A percentile compares a stretch with the other conserved stretches of the same genome.
phyloP scores from a whole-genome alignment of 2,888 invertebrate species.

The Agrilus biguttatus region DNA sequence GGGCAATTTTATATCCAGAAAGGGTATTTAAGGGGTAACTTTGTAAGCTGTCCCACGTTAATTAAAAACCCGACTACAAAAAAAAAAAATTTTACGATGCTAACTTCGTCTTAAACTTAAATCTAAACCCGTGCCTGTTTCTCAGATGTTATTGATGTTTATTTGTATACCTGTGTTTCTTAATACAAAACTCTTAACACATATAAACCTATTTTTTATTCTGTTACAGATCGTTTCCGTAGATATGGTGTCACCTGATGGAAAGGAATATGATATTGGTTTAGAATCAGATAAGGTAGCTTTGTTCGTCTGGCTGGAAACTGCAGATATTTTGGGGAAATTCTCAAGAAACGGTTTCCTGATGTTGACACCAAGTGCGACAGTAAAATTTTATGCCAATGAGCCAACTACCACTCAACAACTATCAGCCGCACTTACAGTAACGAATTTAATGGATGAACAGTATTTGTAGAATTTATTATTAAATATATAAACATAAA shows the following conservation, averaged over 20 bases:
- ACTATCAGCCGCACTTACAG: constrained; percentile 15
- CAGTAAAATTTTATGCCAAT: constrained; percentile 17
- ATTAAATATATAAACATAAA: too few species aligned
- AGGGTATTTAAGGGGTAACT: too few species aligned
- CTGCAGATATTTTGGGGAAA: constrained; percentile 37
- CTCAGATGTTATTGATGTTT: too few species aligned
- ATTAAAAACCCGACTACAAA: too few species aligned
- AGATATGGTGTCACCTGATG: constrained; percentile 10
- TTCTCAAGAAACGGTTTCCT: constrained; percentile 67
- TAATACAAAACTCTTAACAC: too few species aligned
- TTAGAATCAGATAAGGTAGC: constrained; percentile 39
- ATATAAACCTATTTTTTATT: too few species aligned
- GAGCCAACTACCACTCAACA: constrained; percentile 11
- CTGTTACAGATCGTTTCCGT: constrained; percentile 14
- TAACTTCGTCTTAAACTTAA: too few species aligned
- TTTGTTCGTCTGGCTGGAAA: constrained; percentile 57
- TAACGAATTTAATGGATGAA: constrained; percentile 18
- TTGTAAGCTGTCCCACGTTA: too few species aligned
- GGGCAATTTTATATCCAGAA: too few species aligned
- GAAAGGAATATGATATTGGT: constrained; percentile 22
- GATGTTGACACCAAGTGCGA: constrained; percentile 16
- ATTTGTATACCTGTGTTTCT: too few species aligned
- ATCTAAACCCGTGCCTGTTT: too few species aligned
- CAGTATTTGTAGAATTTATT: constrained; percentile 1
- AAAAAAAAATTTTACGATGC: too few species aligned